These are phyloP conservation scores for Dascyllus trimaculatus DNA, from an alignment of 2,113 vertebrate genomes.

Conservation along the genomic window DNA sequence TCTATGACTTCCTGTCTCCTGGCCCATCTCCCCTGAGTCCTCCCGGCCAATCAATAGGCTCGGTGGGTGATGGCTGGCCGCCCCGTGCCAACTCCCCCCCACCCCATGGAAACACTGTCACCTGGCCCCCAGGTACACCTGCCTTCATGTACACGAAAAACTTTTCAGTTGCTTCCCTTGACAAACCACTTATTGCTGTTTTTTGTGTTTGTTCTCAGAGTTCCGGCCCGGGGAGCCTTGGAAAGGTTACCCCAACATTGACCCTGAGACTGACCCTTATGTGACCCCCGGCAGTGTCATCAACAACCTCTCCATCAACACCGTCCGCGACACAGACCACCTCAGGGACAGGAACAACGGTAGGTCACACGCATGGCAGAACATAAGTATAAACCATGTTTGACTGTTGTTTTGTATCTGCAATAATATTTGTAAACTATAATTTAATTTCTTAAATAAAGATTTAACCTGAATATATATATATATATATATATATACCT, in stretches of 20 bases:
- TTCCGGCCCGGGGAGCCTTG: constrained; percentile 99
- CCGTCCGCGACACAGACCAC: constrained; percentile 99
- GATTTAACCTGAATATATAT: too few relatives aligned
- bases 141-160: background rate
- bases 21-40: constrained; percentile 97
- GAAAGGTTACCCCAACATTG: constrained; percentile 99
- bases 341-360: constrained; percentile 99
- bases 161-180: background rate
- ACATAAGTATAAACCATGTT: background rate
- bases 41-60: constrained; percentile 89
- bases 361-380: constrained; percentile 57
- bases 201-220: constrained; percentile 81
- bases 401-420: too few relatives aligned
- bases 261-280: constrained; percentile 99
- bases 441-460: too few relatives aligned
- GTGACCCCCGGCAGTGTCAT: constrained; percentile 99
- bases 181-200: background rate
- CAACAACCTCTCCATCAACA: constrained; percentile 99
- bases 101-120: constrained; percentile 96
- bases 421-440: too few relatives aligned
- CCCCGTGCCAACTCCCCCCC: constrained; percentile 99
- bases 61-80: constrained; percentile 97
- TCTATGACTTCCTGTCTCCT: constrained; percentile 95
- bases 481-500: too few relatives aligned
- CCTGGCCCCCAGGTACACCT: constrained; percentile 85